phyloP scores from a whole-genome alignment of 2,797 vertebrate genomes.

The Cebuella pygmaea region DNA sequence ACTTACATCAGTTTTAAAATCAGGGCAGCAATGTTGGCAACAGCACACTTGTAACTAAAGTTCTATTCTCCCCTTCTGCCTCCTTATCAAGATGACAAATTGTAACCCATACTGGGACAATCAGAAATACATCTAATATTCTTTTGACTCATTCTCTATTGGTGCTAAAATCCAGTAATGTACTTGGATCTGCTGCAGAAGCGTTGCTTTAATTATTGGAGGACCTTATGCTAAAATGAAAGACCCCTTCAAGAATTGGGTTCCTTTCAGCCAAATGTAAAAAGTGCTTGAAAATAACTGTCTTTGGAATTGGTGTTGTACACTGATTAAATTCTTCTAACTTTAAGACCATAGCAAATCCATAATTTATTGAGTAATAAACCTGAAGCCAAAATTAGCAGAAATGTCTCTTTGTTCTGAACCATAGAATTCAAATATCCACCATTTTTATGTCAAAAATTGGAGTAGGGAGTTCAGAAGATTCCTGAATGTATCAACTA shows the following conservation, averaged over 20 bases:
- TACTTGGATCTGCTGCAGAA: neutral
- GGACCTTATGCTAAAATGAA: neutral
- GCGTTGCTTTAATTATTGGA: neutral
- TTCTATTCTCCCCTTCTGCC: neutral
- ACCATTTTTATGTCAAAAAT: constrained; percentile 5
- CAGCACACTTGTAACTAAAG: neutral
- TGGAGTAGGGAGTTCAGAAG: neutral
- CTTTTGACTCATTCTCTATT: neutral
- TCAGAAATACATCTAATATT: neutral
- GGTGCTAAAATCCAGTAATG: neutral
- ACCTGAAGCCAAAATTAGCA: neutral
- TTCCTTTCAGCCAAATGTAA: neutral
- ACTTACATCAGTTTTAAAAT: neutral
- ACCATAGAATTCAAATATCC: neutral
- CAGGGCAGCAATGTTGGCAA: neutral
- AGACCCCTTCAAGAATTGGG: neutral
- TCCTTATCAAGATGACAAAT: neutral
- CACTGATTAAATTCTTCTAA: neutral
- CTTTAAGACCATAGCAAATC: neutral
- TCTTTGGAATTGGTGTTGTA: neutral
- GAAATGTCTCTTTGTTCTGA: constrained; percentile 2
- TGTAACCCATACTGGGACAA: neutral
- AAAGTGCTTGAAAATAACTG: neutral
- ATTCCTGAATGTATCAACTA: neutral
- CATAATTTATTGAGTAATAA: constrained; percentile 2